Evolutionary conservation across 1,140 invertebrate genomes (phyloP).

Genomic region (Amphibalanus amphitrite): DNA sequence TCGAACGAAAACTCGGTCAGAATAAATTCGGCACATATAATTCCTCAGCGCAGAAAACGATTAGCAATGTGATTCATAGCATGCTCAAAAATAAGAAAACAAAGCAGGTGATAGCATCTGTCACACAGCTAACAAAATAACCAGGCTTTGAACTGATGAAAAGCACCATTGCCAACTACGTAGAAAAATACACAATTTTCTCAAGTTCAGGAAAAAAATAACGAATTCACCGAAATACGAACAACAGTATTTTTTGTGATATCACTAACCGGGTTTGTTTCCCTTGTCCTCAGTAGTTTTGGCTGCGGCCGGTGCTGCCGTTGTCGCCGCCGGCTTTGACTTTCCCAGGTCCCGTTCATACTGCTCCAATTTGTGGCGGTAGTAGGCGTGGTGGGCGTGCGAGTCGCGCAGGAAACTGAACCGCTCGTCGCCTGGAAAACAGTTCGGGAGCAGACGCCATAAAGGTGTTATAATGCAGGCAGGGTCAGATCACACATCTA

Average conservation of each 20-base stretch:
- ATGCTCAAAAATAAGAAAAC: not conserved
- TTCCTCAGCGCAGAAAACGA: not conserved
- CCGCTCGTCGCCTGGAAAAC: slow-evolving; percentile 41
- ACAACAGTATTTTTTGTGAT: too few relatives aligned
- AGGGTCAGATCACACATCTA: not conserved
- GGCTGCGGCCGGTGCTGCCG: not conserved
- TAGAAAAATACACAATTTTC: too few relatives aligned
- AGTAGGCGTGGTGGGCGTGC: slow-evolving; percentile 58
- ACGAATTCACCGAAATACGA: too few relatives aligned
- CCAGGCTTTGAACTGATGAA: not conserved
- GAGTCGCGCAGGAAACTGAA: slow-evolving; percentile 59
- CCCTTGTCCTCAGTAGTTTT: not conserved
- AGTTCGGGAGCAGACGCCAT: slow-evolving; percentile 7
- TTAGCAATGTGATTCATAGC: not conserved
- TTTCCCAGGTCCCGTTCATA: slow-evolving; percentile 9
- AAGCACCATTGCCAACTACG: too few relatives aligned
- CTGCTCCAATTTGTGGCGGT: slow-evolving; percentile 27
- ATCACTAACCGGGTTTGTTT: not conserved
- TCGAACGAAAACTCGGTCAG: not conserved
- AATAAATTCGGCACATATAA: not conserved
- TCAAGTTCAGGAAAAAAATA: too few relatives aligned
- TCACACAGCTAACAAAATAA: not conserved
- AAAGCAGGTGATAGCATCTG: not conserved
- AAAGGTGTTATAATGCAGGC: not conserved
- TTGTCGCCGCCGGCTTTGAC: not conserved